Base-by-base conservation (phyloP, 2,888 invertebrate species). In the Parnassius glacialis region DNA sequence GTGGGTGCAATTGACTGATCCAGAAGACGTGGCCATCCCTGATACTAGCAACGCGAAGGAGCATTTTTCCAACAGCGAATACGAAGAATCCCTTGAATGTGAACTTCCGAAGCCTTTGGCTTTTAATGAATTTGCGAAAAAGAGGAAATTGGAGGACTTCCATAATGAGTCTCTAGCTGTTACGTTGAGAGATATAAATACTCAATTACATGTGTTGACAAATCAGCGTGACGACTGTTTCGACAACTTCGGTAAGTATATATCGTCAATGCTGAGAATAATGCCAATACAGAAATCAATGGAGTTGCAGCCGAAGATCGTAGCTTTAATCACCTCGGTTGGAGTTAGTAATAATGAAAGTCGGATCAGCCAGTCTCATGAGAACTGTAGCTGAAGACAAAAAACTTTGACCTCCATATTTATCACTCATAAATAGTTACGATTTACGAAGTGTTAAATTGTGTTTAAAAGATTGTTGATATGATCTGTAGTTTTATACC, bases 191-290 rank as follows among this genome's bases (percentile, higher is more conserved):
- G 51, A 51, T 11, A 51, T 51, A 12, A 16, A 13, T 5, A 10
- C 25, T 2, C 51, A 20, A 25, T 25, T 51, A 25, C 20, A 20
- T 25, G 25, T 11, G 11, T 10, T 25, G 11, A 25, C 20, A 25
- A 11, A 51, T 16, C 20, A 51, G 11, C 61, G 64, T 7, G 75
- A 75, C 2, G 81, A 80, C 45, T 69, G 68, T 9, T 77, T 69
- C 25, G 83, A 79, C n/a, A 71, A 62, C 2, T 84, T 84, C 45
- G 84, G 81, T 9, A 78, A 70, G 52, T 81, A 84, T 9, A 71
- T 84, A 3, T 78, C 82, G 0, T 74, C 78, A 1, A 60, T 84
- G 58, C 50, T 84, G 45, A 70, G 78, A 53, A 67, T 52, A 3
- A 62, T 84, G 65, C 79, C 84, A 0, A 62, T 64, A 0, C 62